Evolutionary conservation across 92 coral and sea anemone genomes (phyloP), one percentile per base, ranked within the genome.

Genomic region (Epizoanthus illoricatus): DNA sequence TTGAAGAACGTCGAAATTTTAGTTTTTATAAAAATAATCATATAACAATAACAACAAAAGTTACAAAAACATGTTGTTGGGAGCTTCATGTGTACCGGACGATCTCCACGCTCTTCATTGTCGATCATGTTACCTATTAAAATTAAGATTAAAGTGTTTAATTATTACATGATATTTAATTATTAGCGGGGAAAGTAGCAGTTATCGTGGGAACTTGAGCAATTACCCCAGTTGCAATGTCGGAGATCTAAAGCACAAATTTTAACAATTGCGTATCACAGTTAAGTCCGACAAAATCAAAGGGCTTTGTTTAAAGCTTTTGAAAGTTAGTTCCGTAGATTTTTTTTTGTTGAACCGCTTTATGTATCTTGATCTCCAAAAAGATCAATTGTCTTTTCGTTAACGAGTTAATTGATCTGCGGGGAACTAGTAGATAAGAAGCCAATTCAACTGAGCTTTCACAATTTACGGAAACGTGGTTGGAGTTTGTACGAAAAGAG

Each of bases 301-400:
- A 49, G 36, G 58, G 47, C 39, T 43, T 71, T 71, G 59, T 71
- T 71, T 71, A 17, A 23, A 71, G 52, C 36, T 24, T 71, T 43
- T 71, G 47, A 57, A 41, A 43, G 7, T 71, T 33, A 42, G 76
- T 71, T 71, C 76, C 76, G 76, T 71, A 33, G 52, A 43, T 5
- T 71, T 57, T n/a, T 49, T 71, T 71, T 71, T 10, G n/a, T 42
- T 6, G 47, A 43, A 43, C 76, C 39, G 76, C 76, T 71, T 71
- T 71, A 71, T 71, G 76, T 71, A 71, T 40, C 59, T 33, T 71
- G 59, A 71, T 71, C 76, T 71, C 52, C 60, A 45, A 17, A 71
- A 71, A 71, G n/a, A 17, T 5, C 59, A 24, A 43, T 42, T 71
- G 47, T 55, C 52, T 71, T 71, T 43, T 71, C 59, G 59, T 47